A percentile compares a stretch with the other conserved stretches of the same genome.
Conservation (phyloP, 2,888 invertebrate species). For the Aradus depressus region DNA sequence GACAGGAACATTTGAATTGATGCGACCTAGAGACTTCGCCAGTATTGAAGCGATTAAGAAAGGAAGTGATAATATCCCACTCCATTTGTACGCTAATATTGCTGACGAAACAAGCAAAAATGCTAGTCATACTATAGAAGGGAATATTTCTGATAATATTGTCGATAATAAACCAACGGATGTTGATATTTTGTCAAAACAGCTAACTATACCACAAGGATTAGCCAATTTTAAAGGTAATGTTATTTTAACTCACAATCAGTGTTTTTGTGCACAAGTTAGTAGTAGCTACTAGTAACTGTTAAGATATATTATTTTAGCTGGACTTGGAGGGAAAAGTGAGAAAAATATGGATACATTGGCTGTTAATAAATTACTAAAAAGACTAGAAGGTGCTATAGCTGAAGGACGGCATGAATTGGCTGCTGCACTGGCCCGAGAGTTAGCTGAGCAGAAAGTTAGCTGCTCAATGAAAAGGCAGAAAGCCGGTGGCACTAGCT, state of each 20-base stretch:
- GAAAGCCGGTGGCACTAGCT: conserved; percentile 21
- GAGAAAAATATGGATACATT: conserved; percentile 43
- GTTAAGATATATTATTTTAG: conserved; percentile 14
- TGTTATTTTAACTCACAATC: too few species aligned
- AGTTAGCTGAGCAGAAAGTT: conserved; percentile 62
- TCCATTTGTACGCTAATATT: conserved; percentile 32
- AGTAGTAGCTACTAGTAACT: not conserved
- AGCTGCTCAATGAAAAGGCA: conserved; percentile 57
- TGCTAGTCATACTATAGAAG: not conserved
- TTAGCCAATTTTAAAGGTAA: conserved; percentile 34
- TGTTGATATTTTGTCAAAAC: conserved; percentile 30
- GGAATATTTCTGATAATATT: conserved; percentile 25
- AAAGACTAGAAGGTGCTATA: conserved; percentile 64
- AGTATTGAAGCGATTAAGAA: conserved; percentile 34
- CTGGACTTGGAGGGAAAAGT: conserved; percentile 15
- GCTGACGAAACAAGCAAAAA: conserved; percentile 6
- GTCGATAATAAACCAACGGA: conserved; percentile 21
- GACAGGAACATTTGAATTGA: conserved; percentile 41
- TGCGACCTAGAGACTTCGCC: conserved; percentile 46
- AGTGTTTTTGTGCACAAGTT: not conserved
- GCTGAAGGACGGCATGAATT: conserved; percentile 61
- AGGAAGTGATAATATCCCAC: conserved; percentile 11
- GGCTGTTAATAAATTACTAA: conserved; percentile 51
- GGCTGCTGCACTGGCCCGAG: conserved; percentile 63
- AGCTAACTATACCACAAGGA: conserved; percentile 32